A percentile compares a stretch with the other conserved stretches of the same genome.
phyloP scores from a whole-genome alignment of 1,140 invertebrate genomes.

The Caenorhabditis inopinata region DNA sequence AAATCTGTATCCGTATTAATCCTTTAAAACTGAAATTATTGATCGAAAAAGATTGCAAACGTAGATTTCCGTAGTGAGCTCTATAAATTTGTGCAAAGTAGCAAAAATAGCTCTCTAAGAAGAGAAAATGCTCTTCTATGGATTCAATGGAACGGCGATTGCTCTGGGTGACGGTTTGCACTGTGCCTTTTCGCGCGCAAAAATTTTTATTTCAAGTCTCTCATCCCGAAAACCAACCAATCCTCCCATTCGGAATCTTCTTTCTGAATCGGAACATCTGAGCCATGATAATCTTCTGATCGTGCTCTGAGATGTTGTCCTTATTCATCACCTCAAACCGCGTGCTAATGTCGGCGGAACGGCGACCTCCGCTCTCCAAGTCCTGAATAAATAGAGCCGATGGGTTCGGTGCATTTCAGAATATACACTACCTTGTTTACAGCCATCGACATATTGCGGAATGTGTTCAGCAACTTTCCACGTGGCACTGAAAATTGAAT shows the following conservation, averaged over 20 bases:
- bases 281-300: conserved; percentile 6
- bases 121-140: no score
- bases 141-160: no score
- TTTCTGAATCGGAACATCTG: conserved; percentile 13
- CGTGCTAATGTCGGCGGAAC: not conserved
- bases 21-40: no score
- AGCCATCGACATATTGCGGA: conserved; percentile 22
- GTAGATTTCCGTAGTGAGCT: no score
- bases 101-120: no score
- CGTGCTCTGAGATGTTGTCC: not conserved
- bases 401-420: no score
- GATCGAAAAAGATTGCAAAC: no score
- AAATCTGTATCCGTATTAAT: no score
- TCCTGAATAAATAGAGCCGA: not conserved
- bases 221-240: not conserved
- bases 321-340: conserved; percentile 1
- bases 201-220: no score
- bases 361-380: not conserved
- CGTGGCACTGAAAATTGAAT: not conserved
- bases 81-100: no score
- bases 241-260: not conserved
- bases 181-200: no score
- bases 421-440: not conserved
- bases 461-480: not conserved
- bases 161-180: no score